phyloP scores from a whole-genome alignment of 2,797 vertebrate species.

The Cuculus canorus region DNA sequence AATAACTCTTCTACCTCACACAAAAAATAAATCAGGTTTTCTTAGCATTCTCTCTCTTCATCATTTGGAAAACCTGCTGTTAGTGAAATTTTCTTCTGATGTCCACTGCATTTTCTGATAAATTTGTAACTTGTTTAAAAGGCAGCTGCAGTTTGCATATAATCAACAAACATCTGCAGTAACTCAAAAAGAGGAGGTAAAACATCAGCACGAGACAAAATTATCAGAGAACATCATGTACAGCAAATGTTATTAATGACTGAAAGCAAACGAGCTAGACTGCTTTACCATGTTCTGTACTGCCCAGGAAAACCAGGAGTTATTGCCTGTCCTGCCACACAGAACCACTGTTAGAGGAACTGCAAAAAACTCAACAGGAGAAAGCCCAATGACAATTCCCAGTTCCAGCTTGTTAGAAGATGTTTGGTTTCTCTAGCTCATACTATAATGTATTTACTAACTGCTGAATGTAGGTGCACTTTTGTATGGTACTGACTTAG shows the following conservation, averaged over 20 bases:
- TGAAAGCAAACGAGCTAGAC: not conserved
- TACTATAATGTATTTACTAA: not conserved
- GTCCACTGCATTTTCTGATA: not conserved
- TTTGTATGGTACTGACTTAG: not conserved
- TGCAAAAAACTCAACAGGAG: not conserved
- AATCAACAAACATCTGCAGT: not conserved
- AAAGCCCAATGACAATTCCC: not conserved
- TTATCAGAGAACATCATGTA: not conserved
- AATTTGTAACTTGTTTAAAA: not conserved
- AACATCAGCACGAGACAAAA: not conserved
- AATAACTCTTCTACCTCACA: conserved; percentile 7
- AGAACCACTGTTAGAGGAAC: not conserved
- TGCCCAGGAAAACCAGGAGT: not conserved
- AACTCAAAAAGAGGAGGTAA: not conserved
- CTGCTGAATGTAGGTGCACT: not conserved
- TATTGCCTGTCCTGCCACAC: not conserved
- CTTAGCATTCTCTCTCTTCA: not conserved
- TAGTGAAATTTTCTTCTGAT: not conserved
- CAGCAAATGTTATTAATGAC: not conserved
- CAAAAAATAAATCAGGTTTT: conserved; percentile 44
- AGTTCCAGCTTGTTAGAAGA: not conserved
- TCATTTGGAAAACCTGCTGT: conserved; percentile 15
- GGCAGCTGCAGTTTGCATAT: not conserved
- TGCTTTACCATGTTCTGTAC: not conserved
- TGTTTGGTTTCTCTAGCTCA: not conserved